Percentiles rank a stretch among this genome's conserved stretches.
Evolutionary conservation across 1,140 invertebrate genomes (phyloP).

Genomic region (Trachymyrmex cornetzi): DNA sequence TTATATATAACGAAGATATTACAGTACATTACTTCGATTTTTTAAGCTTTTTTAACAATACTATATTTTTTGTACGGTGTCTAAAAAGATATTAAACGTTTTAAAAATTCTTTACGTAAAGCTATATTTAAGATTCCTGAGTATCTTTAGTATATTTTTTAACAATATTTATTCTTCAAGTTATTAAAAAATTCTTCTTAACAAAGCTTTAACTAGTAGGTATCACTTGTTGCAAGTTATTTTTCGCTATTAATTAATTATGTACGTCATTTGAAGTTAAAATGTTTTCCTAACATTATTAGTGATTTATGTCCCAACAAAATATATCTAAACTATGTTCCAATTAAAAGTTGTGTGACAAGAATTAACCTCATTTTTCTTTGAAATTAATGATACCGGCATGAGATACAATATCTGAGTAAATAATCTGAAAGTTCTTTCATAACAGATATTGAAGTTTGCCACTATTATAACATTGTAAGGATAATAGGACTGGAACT

Average conservation of each 20-base stretch:
- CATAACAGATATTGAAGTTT: background rate
- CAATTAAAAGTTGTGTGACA: conserved; percentile 49
- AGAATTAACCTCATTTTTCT: conserved; percentile 52
- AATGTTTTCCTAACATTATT: conserved; percentile 30
- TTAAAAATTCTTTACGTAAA: background rate
- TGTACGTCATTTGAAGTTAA: conserved; percentile 29
- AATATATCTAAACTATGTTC: conserved; percentile 35
- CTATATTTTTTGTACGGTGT: background rate
- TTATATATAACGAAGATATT: background rate
- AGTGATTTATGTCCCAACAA: conserved; percentile 21
- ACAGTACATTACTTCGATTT: conserved; percentile 9
- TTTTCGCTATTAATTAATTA: background rate
- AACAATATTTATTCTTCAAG: background rate
- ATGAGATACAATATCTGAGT: conserved; percentile 36
- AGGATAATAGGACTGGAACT: conserved; percentile 1
- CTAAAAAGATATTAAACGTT: background rate
- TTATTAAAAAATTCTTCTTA: background rate
- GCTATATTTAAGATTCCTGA: background rate
- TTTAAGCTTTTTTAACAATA: conserved; percentile 18
- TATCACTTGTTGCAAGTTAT: conserved; percentile 10
- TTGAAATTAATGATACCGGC: conserved; percentile 10
- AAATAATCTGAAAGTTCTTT: conserved; percentile 41
- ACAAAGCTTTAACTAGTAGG: background rate
- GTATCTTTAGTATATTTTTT: background rate
- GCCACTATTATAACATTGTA: conserved; percentile 13